These are phyloP conservation scores for Pyxicephalus adspersus DNA, from an alignment of 2,113 vertebrate genomes.

Conservation along the genomic window DNA sequence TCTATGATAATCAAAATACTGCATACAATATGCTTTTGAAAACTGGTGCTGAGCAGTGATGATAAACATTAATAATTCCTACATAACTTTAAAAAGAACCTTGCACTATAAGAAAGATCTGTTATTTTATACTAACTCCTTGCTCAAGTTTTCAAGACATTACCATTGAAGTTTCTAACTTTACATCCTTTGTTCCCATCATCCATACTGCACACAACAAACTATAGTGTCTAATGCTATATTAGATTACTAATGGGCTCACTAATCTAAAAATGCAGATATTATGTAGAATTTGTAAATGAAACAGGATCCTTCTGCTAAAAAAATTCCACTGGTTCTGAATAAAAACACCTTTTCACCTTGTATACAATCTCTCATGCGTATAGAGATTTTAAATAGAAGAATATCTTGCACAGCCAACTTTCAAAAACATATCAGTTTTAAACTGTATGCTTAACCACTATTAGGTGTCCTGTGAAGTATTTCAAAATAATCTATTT, in stretches of 20 bases:
- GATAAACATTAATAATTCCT: no score
- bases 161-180: neutral
- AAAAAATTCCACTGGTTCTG: neutral
- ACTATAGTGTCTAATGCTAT: neutral
- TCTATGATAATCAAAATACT: no score
- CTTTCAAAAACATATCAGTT: neutral
- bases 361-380: neutral
- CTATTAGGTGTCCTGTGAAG: constrained; percentile 24
- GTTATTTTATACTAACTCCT: no score
- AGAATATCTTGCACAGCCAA: constrained; percentile 4
- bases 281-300: neutral
- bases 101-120: no score
- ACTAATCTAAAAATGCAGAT: neutral
- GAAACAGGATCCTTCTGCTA: neutral
- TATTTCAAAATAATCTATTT: neutral
- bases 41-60: no score
- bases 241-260: neutral
- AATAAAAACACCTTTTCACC: constrained; percentile 5
- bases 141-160: neutral
- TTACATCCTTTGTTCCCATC: no score
- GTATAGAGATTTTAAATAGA: constrained; percentile 7
- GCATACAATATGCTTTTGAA: no score
- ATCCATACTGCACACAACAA: no score
- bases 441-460: neutral
- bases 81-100: no score